A percentile compares a stretch with the other conserved stretches of the same genome.
phyloP scores from a whole-genome alignment of 1,140 invertebrate genomes.

The Brachionus koreanus region DNA sequence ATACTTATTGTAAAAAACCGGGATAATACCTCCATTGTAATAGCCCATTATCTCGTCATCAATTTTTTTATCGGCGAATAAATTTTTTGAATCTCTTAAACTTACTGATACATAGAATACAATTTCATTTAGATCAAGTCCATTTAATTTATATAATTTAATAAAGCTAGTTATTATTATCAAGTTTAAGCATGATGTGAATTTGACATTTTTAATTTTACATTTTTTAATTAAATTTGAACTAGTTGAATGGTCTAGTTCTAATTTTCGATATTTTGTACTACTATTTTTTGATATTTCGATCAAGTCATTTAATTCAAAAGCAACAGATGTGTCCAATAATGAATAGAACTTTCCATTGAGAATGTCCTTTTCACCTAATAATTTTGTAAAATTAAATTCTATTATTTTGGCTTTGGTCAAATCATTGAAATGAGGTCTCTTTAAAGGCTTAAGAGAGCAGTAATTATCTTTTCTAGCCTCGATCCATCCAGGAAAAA shows the following conservation, averaged over 20 bases:
- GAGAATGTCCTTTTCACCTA: background rate
- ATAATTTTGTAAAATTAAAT: background rate
- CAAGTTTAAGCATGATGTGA: background rate
- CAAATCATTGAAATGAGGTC: background rate
- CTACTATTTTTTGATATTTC: background rate
- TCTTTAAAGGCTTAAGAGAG: background rate
- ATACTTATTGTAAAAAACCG: background rate
- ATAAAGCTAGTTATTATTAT: background rate
- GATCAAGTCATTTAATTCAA: background rate
- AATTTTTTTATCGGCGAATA: background rate
- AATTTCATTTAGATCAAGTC: background rate
- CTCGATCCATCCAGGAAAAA: background rate
- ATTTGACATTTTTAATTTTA: background rate
- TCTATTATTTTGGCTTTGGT: background rate
- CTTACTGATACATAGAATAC: background rate
- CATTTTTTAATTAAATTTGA: background rate
- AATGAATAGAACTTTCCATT: background rate
- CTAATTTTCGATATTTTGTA: background rate
- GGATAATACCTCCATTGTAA: background rate
- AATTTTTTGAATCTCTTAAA: background rate
- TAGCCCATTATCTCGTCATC: background rate
- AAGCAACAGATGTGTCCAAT: background rate
- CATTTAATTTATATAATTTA: background rate
- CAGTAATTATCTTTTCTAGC: background rate
- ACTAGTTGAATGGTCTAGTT: background rate